Evolutionary conservation across 2,888 invertebrate species (phyloP), one percentile per base, ranked within the genome.

Genomic region (Craniophora ligustri): DNA sequence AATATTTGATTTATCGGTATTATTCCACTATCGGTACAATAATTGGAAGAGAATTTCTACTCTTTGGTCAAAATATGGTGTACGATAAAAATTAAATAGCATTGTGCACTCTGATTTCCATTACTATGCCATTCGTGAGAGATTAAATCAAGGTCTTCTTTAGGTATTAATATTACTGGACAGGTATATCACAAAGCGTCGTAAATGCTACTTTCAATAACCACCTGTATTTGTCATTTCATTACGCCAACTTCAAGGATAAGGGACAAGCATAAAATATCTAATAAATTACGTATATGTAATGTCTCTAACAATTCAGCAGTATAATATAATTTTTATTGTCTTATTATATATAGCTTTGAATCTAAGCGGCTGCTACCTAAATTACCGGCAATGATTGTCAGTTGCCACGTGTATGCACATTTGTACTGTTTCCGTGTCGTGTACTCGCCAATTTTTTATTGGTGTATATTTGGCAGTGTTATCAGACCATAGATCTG

Each of bases 401-500:
- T 56, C 40, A 55, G 61, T 57, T 62, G 54, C 59, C 66, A 69
- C 54, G 46, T 63, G 54, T 7, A 54, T 34, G 40, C 15, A 38
- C 18, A 38, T 50, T 59, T 50, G 39, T 64, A 40, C 63, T 19
- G 58, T 59, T 72, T 72, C 67, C 66, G 55, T 47, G 56, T 65
- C 46, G 34, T 40, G 18, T 30, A 62, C 58, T 68, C 56, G 64
- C 72, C 72, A 75, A 72, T 72, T 68, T 65, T 65, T 60, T 62
- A 67, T 66, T 68, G 50, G 64, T 72, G 56, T 78, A 68, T 75
- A 76, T 75, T 83, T 85, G 84, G 84, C 82, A 80, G 59, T 61
- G 69, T 57, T 77, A 81, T 79, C 78, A 77, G 76, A 79, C 81
- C 76, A 81, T 77, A 82, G 77, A 82, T 84, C 80, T 80, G 72